Evolutionary conservation across 35 echinoderm and acorn worm species (phyloP), one percentile per base, ranked within the genome.

Genomic region (Ophioderma brevispina): DNA sequence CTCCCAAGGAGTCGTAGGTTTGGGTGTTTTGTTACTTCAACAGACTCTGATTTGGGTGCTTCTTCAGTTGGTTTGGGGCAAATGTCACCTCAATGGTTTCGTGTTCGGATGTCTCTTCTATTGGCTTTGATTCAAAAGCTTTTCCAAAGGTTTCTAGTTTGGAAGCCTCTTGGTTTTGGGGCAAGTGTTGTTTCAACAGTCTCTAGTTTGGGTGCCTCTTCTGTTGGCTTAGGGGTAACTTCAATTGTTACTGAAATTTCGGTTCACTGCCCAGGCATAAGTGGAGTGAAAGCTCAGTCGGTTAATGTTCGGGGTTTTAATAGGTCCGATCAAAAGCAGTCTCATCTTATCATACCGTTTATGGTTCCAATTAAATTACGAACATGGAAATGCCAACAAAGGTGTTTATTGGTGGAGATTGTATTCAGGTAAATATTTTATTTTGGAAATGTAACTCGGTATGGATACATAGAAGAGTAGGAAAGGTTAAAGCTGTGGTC

Each of bases 11-110:
- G 5, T 17, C 4, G 41, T 46, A 8, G 41, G 41, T 17, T 46
- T 46, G 41, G 17, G 41, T 70, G 10, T 32, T 46, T 4, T 8
- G n/a, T 77, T 33, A 38, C 78, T 19, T 46, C 59, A 6, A 41
- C 80, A 39, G 42, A 25, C 25, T 82, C 38, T 82, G 42, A 6
- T 82, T 40, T 46, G n/a, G 42, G 35, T 21, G 39, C 76, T 37
- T 88, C 87, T 78, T 88, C 87, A 32, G 59, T n/a, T n/a, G 59
- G 10, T 70, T 70, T 13, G 59, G 59, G 1, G 59, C 59, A 70
- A 70, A 13, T 70, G 5, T 25, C 23, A 13, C 59, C 28, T 70
- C 28, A 1, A 70, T 25, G 2, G 23, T 25, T 25, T 70, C 59
- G 59, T 8, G 59, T 70, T 46, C 17, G 41, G 41, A 17, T 17